A percentile compares a stretch with the other conserved stretches of the same genome.
These are phyloP conservation scores for Nothura maculosa DNA, from an alignment of 2,797 vertebrate genomes.

Conservation along the genomic window DNA sequence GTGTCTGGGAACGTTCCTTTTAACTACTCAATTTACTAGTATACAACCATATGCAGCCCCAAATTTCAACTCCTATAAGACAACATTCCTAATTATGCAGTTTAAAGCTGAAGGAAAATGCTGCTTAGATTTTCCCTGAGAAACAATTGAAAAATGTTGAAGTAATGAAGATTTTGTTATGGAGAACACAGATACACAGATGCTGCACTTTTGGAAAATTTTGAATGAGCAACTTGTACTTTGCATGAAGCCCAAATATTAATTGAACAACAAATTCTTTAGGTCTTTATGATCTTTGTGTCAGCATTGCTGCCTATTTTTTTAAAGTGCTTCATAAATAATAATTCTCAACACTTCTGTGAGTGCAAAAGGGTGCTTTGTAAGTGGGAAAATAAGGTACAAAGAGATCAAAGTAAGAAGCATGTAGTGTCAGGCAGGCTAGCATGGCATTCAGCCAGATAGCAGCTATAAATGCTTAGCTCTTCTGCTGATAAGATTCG, in stretches of 20 bases:
- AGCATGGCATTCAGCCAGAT: not conserved
- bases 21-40: constrained; percentile 21
- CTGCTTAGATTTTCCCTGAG: constrained; percentile 37
- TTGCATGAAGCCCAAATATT: not conserved
- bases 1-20: not conserved
- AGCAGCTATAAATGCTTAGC: not conserved
- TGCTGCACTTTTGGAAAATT: constrained; percentile 33
- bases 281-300: not conserved
- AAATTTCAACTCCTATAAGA: constrained; percentile 33
- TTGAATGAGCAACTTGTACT: not conserved
- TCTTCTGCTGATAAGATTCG: not conserved
- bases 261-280: constrained; percentile 42
- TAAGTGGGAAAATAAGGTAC: not conserved
- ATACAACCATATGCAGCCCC: not conserved
- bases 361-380: not conserved
- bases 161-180: constrained; percentile 37
- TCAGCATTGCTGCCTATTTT: not conserved
- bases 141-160: constrained; percentile 41
- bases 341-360: not conserved
- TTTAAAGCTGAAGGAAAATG: constrained; percentile 22
- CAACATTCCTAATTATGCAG: not conserved
- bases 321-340: not conserved
- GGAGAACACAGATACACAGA: constrained; percentile 28
- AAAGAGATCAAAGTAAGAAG: not conserved
- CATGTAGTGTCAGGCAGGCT: not conserved